These are phyloP conservation scores for Periophthalmus magnuspinnatus DNA, from an alignment of 2,797 vertebrate genomes.

Conservation along the genomic window DNA sequence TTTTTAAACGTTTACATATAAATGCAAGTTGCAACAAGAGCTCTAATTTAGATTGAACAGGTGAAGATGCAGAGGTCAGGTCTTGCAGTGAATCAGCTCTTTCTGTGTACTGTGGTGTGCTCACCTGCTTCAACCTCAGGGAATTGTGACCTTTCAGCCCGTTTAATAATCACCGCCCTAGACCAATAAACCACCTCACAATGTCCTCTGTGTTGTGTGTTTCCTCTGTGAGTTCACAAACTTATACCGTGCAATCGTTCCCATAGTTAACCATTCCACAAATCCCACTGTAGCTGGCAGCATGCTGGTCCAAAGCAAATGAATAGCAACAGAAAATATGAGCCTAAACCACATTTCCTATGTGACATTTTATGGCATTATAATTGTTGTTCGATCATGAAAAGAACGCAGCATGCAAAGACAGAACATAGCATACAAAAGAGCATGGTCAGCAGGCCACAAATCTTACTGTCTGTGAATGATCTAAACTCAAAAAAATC, in stretches of 20 bases:
- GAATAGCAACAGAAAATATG: conserved; percentile 37
- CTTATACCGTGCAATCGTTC: conserved; percentile 20
- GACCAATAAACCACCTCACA: conserved; percentile 25
- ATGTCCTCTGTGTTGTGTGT: conserved; percentile 22
- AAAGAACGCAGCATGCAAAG: conserved; percentile 17
- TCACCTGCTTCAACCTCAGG: conserved; percentile 24
- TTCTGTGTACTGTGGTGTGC: conserved; percentile 4
- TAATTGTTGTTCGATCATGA: conserved; percentile 45
- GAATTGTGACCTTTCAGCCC: conserved; percentile 30
- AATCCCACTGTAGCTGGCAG: conserved; percentile 25
- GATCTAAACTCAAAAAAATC: too few relatives aligned
- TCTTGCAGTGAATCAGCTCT: conserved; percentile 6
- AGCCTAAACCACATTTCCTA: conserved; percentile 48
- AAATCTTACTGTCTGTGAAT: too few relatives aligned
- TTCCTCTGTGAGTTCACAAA: conserved; percentile 14
- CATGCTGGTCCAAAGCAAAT: conserved; percentile 19
- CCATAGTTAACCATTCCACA: conserved; percentile 30
- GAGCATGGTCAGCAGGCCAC: too few relatives aligned
- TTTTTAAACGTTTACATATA: neutral
- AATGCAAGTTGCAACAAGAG: neutral
- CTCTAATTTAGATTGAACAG: neutral
- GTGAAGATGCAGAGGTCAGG: conserved; percentile 30
- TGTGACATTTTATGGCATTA: conserved; percentile 38
- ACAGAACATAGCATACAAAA: conserved; percentile 1
- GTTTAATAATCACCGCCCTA: conserved; percentile 18